Evolutionary conservation across 2,888 invertebrate species (phyloP), one percentile per base, ranked within the genome.

Genomic region (Heteropelma amictum): DNA sequence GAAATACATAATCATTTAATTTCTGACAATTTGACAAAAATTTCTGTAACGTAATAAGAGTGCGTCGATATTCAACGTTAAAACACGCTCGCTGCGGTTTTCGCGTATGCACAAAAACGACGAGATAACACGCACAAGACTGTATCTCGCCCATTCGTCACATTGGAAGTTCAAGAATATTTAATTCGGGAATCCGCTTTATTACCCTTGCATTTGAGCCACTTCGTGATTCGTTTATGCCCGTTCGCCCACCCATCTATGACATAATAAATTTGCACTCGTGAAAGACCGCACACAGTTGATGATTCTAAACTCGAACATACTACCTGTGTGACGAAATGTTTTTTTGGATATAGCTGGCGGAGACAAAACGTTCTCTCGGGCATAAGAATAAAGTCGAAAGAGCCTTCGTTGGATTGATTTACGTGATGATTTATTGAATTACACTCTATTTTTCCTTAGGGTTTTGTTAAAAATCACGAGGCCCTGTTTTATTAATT

Each of bases 91-190:
- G 53, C 40, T 51, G 26, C 7, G 8, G 19, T 19, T 21, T n/a
- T 1, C 23, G 3, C n/a, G 17, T 4, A 1, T 45, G 38, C 23
- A n/a, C 7, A n/a, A 61, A 30, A 61, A 47, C 35, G 12, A 33
- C 12, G 8, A 28, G 12, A 17, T 8, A 1, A 12, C 12, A 8
- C 8, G 14, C 12, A 8, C 8, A 12, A 47, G 7, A 30, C 3
- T 19, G 6, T 10, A 45, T 45, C 12, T 47, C 35, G 47, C 12
- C 1, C 47, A 53, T 53, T 45, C 35, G 53, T 53, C 35, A 8
- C 30, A 45, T 53, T 35, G 60, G 60, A 72, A 72, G 72, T 72
- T 72, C 65, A 72, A 72, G 67, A 72, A 72, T 72, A 54, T 72
- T 72, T 72, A 72, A 67, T 38, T 72, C 53, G 45, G 65, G 65